Evolutionary conservation across 2,113 vertebrate genomes (phyloP), one percentile per base, ranked within the genome.

Genomic region (Colaptes auratus): DNA sequence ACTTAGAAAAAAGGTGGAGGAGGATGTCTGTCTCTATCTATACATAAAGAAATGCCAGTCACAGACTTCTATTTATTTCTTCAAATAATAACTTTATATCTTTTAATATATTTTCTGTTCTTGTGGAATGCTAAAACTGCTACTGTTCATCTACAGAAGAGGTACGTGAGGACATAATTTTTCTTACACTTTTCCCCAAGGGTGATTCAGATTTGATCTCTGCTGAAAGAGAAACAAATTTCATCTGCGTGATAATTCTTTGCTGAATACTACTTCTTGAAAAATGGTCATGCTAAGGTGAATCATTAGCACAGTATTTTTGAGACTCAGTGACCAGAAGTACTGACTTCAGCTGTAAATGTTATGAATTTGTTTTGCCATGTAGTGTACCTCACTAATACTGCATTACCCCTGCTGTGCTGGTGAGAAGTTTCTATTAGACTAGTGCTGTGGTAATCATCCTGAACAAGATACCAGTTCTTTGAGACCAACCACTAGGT

Each of bases 341-440:
- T 28, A 42, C 36, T 39, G 28, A 53, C 65, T 63, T 76, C 19
- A 81, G 48, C 28, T 48, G 55, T 19, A 76, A 48, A 48, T 48
- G 16, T 27, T 76, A 24, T 31, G 39, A 82, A 52, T 66, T 66
- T 58, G 30, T 83, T 81, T 88, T 81, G 42, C 16, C 11, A 8
- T 59, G 9, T 35, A 81, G 25, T 30, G 4, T 28, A 42, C 42
- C 25, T 81, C 66, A 65, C 28, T 81, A 50, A 55, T 82, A 30
- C 28, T 18, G 7, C 70, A 75, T 23, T 44, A 4, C 13, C 18
- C 12, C 27, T 86, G 69, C 70, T 81, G 8, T 65, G 67, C 31
- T 27, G 61, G 44, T 69, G 83, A 67, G 81, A 86, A 88, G 12
- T 82, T 92, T 87, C n/a, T 63, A 31, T 93, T 79, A 89, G 92